Conservation (phyloP, 1,140 invertebrate genomes). For the Rhizoglyphus robini region DNA sequence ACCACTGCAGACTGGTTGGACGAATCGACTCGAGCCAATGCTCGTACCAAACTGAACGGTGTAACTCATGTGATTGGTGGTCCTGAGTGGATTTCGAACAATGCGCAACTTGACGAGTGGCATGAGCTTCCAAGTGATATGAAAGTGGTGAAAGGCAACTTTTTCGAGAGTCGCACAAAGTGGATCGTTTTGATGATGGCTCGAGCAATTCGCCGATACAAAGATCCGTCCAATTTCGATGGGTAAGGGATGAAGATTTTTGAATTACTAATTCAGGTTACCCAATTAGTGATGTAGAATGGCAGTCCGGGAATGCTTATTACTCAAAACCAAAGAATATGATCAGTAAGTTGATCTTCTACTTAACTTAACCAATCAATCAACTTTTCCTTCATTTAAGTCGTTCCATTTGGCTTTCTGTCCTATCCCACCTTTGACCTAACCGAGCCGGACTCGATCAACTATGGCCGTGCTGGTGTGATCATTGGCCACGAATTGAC, state of each 20-base stretch:
- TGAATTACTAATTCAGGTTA: neutral
- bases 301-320: neutral
- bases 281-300: neutral
- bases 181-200: neutral
- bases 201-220: neutral
- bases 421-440: too few relatives aligned
- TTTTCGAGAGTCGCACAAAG: neutral
- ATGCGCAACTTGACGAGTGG: neutral
- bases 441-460: neutral
- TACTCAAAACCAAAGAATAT: neutral
- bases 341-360: neutral
- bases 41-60: neutral
- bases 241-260: neutral
- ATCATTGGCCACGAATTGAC: neutral
- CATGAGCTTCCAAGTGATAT: neutral
- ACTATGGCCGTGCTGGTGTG: neutral
- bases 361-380: neutral
- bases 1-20: too few relatives aligned
- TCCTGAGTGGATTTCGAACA: neutral
- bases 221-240: neutral
- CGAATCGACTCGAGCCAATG: neutral
- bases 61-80: neutral
- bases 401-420: neutral
- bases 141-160: neutral
- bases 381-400: neutral